phyloP scores from a whole-genome alignment of 2,113 vertebrate genomes.

The Gobio gobio region DNA sequence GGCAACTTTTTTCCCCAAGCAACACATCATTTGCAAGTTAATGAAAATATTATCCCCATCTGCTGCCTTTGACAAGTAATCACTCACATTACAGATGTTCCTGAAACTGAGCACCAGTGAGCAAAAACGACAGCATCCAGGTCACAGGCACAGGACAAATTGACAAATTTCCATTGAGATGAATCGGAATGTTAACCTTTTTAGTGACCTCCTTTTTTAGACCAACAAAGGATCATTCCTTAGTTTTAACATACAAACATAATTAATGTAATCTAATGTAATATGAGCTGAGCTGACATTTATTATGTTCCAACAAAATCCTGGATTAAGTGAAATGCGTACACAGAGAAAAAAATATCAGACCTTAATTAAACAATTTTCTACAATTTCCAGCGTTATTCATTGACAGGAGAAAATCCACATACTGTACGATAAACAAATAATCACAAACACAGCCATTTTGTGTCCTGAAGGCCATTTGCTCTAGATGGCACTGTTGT shows the following conservation, averaged over 20 bases:
- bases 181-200: not conserved
- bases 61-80: slow-evolving; percentile 1
- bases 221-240: not conserved
- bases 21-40: not conserved
- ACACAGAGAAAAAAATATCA: slow-evolving; percentile 38
- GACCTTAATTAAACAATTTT: slow-evolving; percentile 47
- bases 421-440: not conserved
- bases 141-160: not conserved
- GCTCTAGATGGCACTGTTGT: slow-evolving; percentile 76
- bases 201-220: not conserved
- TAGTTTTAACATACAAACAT: not conserved
- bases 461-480: not conserved
- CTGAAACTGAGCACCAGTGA: not conserved
- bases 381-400: slow-evolving; percentile 44
- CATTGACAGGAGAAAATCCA: slow-evolving; percentile 16
- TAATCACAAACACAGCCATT: not conserved
- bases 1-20: not conserved
- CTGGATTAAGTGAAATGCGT: slow-evolving; percentile 36
- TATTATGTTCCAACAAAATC: slow-evolving; percentile 32
- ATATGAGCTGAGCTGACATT: not conserved
- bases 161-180: not conserved
- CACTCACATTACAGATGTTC: not conserved
- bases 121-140: not conserved
- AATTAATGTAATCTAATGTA: not conserved
- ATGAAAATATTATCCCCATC: not conserved